Base-by-base conservation (phyloP, 2,888 invertebrate genomes). In the Drosophila lutescens region DNA sequence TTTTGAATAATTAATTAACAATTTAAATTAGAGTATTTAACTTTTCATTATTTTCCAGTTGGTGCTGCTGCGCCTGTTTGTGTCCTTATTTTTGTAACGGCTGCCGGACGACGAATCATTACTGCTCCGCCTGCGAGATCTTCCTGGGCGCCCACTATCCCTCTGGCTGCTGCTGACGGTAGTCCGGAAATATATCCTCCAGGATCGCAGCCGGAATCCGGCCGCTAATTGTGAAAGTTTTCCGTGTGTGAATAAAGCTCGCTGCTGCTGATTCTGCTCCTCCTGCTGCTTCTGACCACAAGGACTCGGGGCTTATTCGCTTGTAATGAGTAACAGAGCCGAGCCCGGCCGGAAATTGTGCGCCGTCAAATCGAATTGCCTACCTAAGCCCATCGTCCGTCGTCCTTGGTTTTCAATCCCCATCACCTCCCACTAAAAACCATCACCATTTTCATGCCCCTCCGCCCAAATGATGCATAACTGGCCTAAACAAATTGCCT, bases 91-190 rank as follows among this genome's bases (percentile, higher is more conserved):
- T 47, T 1, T 46, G 46, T 26, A 46, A 46, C n/a, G n/a, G 26
- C 30, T 47, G 46, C 30, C 26, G 46, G 26, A 15, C 26, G 10
- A 47, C 46, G 10, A 10, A 15, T 30, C 46, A 86, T 51, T 83
- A 80, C 47, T 80, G 86, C 47, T 9, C 44, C 13, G 34, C 38
- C 12, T 86, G 86, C 57, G 46, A 65, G 1, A 77, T 63, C 17
- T 85, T 65, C 46, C 36, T 81, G 47, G 86, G 86, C 9, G 26
- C 86, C 13, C 46, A 80, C 34, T 73, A 69, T 54, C 65, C 82
- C 26, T 8, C 23, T 7, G 56, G 56, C 15, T 61, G 57, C 23
- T 72, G 55, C 15, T 47, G 55, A 7, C 41, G 46, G 36, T 53
- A 17, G 50, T 13, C 10, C 12, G 43, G 26, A 43, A 8, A 7